Base-by-base conservation (phyloP, 2,113 vertebrate genomes). In the Salvator merianae region DNA sequence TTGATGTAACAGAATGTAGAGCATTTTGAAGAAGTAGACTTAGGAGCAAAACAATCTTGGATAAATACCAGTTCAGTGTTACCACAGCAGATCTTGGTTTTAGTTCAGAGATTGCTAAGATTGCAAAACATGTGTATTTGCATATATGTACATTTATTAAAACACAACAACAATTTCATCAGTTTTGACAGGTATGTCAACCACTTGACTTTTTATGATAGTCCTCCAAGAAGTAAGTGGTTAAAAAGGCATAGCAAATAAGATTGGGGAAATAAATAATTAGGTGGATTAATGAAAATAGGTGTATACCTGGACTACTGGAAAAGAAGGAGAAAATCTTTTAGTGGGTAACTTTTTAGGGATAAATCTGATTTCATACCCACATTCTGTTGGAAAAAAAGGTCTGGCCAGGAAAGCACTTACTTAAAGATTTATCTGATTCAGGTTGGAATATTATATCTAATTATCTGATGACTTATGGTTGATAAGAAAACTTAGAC, bases 1-100 rank as follows among this genome's bases (percentile, higher is more conserved):
- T 30, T 78, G 36, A 53, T 85, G 74, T 88, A n/a, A 72, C 70
- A 84, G 88, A 81, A 62, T 68, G 55, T 71, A 83, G 12, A 71
- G 43, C 50, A 85, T 91, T 34, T 89, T 82, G 74, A 88, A 71
- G 85, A 75, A 40, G 59, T 63, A 40, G 38, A 65, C 14, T 87
- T 50, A 0, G 77, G 30, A 81, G 69, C 83, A 88, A 55, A 83
- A 84, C 50, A 85, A 86, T 22, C 73, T 82, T 10, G 59, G 65
- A 86, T n/a, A 82, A 86, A 87, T 80, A 47, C 73, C 85, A 70
- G 36, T 84, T 82, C 1, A 2, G 1, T 88, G 65, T 36, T 83
- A 79, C 16, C 59, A 70, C 5, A 74, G n/a, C 2, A 74, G 32
- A 43, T 40, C 4, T 74, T 83, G 2, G 40, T 24, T 78, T 85